Evolutionary conservation across 2,797 vertebrate species (phyloP), one percentile per base, ranked within the genome.

Genomic region (Luscinia megarhynchos): DNA sequence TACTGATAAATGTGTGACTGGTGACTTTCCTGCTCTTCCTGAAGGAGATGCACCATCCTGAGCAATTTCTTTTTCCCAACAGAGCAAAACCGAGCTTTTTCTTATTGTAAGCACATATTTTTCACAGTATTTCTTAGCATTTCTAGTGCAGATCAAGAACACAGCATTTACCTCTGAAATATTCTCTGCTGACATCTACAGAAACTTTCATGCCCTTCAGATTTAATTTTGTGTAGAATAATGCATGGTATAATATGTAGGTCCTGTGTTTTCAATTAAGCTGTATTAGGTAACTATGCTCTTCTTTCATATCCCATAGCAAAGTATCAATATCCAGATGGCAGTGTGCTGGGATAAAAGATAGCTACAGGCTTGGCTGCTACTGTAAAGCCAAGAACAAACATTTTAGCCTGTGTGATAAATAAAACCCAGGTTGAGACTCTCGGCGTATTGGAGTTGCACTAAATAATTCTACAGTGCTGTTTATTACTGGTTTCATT

Each of bases 401-500:
- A 62, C 83, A 66, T 95, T 95, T 91, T 86, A 94, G 92, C 80
- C 61, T 32, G 34, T n/a, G 57, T 59, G 84, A 95, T 95, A 96
- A 97, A 97, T 97, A 96, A 96, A 96, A 81, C 70, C 2, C 29
- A 89, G 73, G 59, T 22, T 91, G 84, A 17, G 69, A 89, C 89
- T 95, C 87, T 59, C 40, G 34, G 86, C 1, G 6, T 94, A 93
- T 96, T 84, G 90, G 86, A 96, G 88, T 92, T 92, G 87, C 93
- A 96, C 93, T 97, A 96, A 97, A 96, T 97, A 96, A 87, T 15
- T 48, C 93, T 89, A 90, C 94, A 84, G 82, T 58, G 21, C 90
- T 88, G 90, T 95, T 96, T 94, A 96, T 96, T 94, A 93, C 95
- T 59, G 53, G 82, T 90, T 94, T 96, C 92, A 89, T 86, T 94